Evolutionary conservation across 1,140 invertebrate genomes (phyloP), one percentile per base, ranked within the genome.

Genomic region (Calliphora vicina): DNA sequence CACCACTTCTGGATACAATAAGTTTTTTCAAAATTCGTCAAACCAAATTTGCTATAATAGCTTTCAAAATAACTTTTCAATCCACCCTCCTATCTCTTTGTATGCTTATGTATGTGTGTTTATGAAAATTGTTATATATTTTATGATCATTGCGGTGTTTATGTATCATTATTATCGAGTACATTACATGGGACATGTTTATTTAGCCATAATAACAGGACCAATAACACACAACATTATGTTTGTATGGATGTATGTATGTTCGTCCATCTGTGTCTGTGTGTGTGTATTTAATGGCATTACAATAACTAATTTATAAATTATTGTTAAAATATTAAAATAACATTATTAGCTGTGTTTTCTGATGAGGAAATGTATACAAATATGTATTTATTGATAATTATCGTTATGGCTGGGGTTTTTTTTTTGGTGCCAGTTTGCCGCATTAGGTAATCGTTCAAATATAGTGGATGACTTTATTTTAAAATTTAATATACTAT

Each of bases 61-160:
- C n/a, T n/a, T n/a, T n/a, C n/a, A n/a, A n/a, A n/a, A n/a, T n/a
- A n/a, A n/a, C n/a, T 29, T 29, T 8, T 2, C 29, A 29, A 29
- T 3, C 29, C 29, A 2, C 29, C 29, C 29, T 29, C 29, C 2
- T 29, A 29, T 29, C 29, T 8, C 2, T 29, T 29, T 29, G 2
- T 29, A 29, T 35, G 10, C 5, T 8, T 35, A 35, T 10, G 10
- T 35, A 35, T 35, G 35, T 35, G 10, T 35, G 1, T 35, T 8
- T 5, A 35, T 6, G 10, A 8, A 8, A 29, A 35, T 10, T 35
- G 35, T 5, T 42, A 27, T 73, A 27, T 27, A 27, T 73, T 76
- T 76, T 76, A 76, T 76, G 73, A 76, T 76, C 73, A 76, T 76
- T 76, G 73, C 73, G 73, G 73, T 76, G 35, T 76, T 76, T 76